Evolutionary conservation across 2,797 vertebrate genomes (phyloP), one percentile per base, ranked within the genome.

Genomic region (Muraenolepis orangiensis): DNA sequence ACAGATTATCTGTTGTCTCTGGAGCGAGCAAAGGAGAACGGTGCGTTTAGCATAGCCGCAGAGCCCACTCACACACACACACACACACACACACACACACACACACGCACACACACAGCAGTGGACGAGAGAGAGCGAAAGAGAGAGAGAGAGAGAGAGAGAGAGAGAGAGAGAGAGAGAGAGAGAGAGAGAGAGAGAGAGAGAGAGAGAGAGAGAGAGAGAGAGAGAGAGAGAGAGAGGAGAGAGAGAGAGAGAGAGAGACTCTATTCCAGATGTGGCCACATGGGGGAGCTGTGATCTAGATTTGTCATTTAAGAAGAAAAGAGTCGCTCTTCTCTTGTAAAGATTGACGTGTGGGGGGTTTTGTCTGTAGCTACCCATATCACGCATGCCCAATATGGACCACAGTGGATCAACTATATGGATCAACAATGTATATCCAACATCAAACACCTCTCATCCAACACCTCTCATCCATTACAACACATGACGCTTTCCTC

Each of bases 1-100:
- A 84, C 80, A 90, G 87, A 88, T 87, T 88, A 90, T 75, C 78
- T 79, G 82, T 89, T 87, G 86, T 90, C 77, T 83, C 85, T 84
- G 77, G 84, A 86, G 81, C 69, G 80, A 87, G 81, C 69, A 80
- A n/a, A 86, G 76, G 84, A 91, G 87, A 90, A 88, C 78, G 76
- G 84, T 87, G 79, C 78, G 5, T 90, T 89, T 90, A 89, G 84
- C 73, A 82, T 76, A 57, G 80, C 77, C 0, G 77, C 82, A 84
- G 71, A 87, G 85, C 85, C 83, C 81, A 80, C 82, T 86, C 87
- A 84, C 89, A 80, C 81, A 87, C 80, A 81, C n/a, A n/a, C n/a
- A n/a, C n/a, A n/a, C n/a, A n/a, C n/a, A n/a, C n/a, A n/a, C n/a
- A n/a, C n/a, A n/a, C n/a, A n/a, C n/a, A n/a, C n/a, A n/a, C n/a